phyloP scores from a whole-genome alignment of 2,888 invertebrate species.

The Drosophila suboccidentalis region DNA sequence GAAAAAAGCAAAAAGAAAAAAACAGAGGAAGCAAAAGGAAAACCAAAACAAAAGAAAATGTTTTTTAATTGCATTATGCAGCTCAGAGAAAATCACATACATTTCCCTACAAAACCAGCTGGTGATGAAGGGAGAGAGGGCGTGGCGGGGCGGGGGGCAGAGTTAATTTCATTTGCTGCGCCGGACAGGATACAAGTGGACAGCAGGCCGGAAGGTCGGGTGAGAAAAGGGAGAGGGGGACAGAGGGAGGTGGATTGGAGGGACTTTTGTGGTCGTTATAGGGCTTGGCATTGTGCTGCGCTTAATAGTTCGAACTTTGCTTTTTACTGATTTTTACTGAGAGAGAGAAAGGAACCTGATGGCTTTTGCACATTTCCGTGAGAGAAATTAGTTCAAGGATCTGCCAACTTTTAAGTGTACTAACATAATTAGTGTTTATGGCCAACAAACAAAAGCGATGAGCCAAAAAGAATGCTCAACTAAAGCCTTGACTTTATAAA shows the following conservation, averaged over 20 bases:
- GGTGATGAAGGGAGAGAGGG: background rate
- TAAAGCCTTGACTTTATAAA: background rate
- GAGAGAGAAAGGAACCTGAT: constrained; percentile 2
- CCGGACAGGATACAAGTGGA: constrained; percentile 53
- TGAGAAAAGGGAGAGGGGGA: background rate
- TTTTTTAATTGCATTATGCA: constrained; percentile 78
- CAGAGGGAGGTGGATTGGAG: background rate
- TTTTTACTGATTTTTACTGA: constrained; percentile 41
- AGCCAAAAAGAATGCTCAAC: background rate
- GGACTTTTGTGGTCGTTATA: constrained; percentile 9
- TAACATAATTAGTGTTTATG: constrained; percentile 24
- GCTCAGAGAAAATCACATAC: constrained; percentile 59
- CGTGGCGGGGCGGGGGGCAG: background rate
- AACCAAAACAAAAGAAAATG: constrained; percentile 48
- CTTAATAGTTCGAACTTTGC: constrained; percentile 47
- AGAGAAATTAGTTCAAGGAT: constrained; percentile 46
- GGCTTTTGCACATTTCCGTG: constrained; percentile 29
- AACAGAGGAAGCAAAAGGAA: constrained; percentile 33
- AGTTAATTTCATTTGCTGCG: constrained; percentile 64
- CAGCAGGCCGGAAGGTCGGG: constrained; percentile 5
- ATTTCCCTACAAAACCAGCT: constrained; percentile 35
- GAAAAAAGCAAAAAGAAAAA: background rate
- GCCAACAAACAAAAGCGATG: background rate
- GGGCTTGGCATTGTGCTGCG: constrained; percentile 29
- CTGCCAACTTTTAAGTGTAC: constrained; percentile 15